phyloP scores from a whole-genome alignment of 1,140 invertebrate genomes.

The Lepidurus arcticus region DNA sequence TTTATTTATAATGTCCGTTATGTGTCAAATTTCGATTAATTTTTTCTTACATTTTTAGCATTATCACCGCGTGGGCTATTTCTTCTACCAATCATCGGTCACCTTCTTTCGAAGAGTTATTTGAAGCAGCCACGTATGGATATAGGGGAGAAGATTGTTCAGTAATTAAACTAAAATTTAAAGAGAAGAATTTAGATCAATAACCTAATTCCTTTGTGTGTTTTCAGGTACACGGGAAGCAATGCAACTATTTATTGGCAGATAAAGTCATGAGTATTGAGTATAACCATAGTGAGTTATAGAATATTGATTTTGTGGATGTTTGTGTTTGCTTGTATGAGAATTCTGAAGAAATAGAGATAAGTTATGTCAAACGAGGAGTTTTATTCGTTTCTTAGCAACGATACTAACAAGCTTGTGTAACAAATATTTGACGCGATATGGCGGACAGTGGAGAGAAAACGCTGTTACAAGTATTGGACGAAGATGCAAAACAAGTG shows the following conservation, averaged over 20 bases:
- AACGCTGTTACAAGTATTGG: conserved; percentile 1
- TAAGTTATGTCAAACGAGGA: conserved; percentile 11
- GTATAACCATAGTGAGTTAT: conserved; percentile 23
- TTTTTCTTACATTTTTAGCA: not conserved
- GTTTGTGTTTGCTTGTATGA: not conserved
- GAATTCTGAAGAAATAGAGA: conserved; percentile 21
- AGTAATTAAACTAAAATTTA: not conserved
- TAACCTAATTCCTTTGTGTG: not conserved
- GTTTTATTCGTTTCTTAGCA: conserved; percentile 7
- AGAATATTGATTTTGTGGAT: conserved; percentile 12
- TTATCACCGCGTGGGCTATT: conserved; percentile 23
- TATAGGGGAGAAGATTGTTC: conserved; percentile 8
- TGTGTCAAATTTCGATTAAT: not conserved
- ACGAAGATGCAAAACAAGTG: conserved; percentile 8
- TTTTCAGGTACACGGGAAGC: not conserved
- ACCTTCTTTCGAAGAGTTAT: conserved; percentile 20
- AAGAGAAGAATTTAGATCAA: not conserved
- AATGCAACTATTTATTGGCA: conserved; percentile 5
- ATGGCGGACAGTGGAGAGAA: not conserved
- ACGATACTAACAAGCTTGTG: conserved; percentile 5
- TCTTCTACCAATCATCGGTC: conserved; percentile 20
- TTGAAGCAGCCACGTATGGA: conserved; percentile 22
- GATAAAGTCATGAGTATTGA: conserved; percentile 14
- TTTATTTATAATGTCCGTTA: not conserved
- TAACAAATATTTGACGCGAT: not conserved